Conservation (phyloP, 1,140 invertebrate genomes). For the Meloidogyne chitwoodi region DNA sequence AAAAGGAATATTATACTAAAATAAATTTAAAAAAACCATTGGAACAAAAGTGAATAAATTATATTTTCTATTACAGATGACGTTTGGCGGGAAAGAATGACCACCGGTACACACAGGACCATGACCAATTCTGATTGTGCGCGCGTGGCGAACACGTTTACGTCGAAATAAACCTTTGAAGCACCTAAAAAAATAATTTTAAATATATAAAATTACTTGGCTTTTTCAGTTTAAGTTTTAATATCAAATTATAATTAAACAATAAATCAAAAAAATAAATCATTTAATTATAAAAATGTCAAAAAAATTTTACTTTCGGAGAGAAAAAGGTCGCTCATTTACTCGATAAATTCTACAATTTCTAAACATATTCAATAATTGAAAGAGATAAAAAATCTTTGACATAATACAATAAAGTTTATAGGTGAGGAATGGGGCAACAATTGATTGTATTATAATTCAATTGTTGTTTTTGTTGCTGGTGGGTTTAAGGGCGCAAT, state of each 20-base stretch:
- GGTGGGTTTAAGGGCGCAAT: neutral
- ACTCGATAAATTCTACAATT: conserved; percentile 23
- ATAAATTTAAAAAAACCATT: conserved; percentile 67
- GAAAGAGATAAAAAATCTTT: neutral
- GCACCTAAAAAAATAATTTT: conserved; percentile 36
- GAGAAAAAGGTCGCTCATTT: conserved; percentile 25
- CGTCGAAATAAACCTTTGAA: conserved; percentile 46
- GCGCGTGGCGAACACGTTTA: conserved; percentile 56
- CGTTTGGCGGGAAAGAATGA: conserved; percentile 82
- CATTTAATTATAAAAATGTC: neutral
- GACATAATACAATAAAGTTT: neutral
- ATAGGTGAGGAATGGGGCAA: neutral
- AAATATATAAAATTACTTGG: neutral
- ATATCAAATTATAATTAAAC: neutral
- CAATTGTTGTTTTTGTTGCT: neutral
- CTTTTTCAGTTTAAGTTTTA: neutral
- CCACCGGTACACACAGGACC: conserved; percentile 56
- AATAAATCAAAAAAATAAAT: no score
- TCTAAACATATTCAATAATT: conserved; percentile 10
- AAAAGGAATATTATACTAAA: neutral
- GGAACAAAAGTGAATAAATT: conserved; percentile 95
- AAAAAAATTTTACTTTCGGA: conserved; percentile 22
- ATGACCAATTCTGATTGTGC: conserved; percentile 64
- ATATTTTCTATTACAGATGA: conserved; percentile 98
- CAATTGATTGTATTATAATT: neutral